Evolutionary conservation across 92 coral and sea anemone species (phyloP), one percentile per base, ranked within the genome.

Genomic region (Porites evermanni): DNA sequence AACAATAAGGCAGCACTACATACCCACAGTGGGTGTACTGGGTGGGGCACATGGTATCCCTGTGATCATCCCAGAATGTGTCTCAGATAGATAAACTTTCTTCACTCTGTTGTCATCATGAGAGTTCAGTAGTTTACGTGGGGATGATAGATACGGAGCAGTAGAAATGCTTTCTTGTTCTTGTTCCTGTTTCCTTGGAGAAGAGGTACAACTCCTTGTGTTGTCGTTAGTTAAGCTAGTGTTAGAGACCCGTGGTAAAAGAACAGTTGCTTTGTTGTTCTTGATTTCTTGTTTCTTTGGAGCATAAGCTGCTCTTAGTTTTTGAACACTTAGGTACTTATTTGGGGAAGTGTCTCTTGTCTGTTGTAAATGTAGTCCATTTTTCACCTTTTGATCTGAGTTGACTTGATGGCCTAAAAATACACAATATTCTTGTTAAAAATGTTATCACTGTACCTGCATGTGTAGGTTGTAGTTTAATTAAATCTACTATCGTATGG

Each of bases 41-140:
- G 99, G 99, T 1, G 99, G 99, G 21, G 93, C 99, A 68, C 92
- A 85, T 24, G 99, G 99, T 32, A 89, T 90, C 47, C 99, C 99
- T 88, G 94, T 80, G 29, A 95, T 77, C 91, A 89, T 87, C 59
- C 88, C 87, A 12, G 99, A 97, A 71, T 95, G 99, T 38, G 93
- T 88, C 72, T 93, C 95, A 50, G 99, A 97, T 29, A 95, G 83
- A 84, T 93, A 97, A 12, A 95, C 86, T 67, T 95, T 97, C 83
- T 87, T 93, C 66, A 88, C 75, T 67, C 74, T 93, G 7, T 74
- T 93, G 7, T 84, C 91, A 24, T 91, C 82, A n/a, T 56, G 88
- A 69, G 87, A 61, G 64, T 73, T 70, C 52, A 75, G 54, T 63
- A 68, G 74, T 64, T 85, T 83, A 54, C 87, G 64, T 10, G 93